phyloP scores from a whole-genome alignment of 2,888 invertebrate genomes.

The Archaeoteleia sp. region DNA sequence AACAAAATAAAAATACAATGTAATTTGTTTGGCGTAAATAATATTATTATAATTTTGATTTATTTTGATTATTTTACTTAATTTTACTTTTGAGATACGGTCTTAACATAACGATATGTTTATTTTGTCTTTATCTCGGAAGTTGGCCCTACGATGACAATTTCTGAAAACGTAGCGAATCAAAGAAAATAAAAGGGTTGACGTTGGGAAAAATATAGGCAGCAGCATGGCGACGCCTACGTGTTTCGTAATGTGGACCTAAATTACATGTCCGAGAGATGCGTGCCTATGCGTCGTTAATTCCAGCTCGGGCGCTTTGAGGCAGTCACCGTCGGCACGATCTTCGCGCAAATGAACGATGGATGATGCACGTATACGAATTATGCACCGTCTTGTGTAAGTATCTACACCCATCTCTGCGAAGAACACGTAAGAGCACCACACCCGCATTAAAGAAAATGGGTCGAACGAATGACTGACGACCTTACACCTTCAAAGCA shows the following conservation, averaged over 20 bases:
- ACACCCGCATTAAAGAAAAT: conserved; percentile 39
- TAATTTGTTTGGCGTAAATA: too few species aligned
- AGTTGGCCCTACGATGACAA: too few species aligned
- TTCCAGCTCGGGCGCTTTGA: conserved; percentile 1
- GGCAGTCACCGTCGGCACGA: conserved; percentile 32
- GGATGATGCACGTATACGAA: conserved; percentile 46
- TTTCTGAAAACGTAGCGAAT: too few species aligned
- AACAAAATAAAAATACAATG: too few species aligned
- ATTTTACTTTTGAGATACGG: too few species aligned
- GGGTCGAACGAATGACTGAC: conserved; percentile 37
- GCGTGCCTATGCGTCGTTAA: conserved; percentile 3
- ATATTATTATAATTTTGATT: too few species aligned
- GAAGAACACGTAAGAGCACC: conserved; percentile 37
- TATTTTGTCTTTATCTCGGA: too few species aligned
- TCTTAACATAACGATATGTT: too few species aligned
- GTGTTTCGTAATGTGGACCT: conserved; percentile 5
- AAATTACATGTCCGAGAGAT: neutral
- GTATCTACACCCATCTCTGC: conserved; percentile 39
- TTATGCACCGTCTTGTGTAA: conserved; percentile 39
- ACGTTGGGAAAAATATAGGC: neutral
- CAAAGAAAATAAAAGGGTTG: neutral
- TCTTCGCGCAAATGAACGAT: conserved; percentile 38
- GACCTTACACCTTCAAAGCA: conserved; percentile 24
- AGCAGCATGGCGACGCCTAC: neutral
- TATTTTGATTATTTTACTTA: too few species aligned